A percentile compares a stretch with the other conserved stretches of the same genome.
Conservation (phyloP, 2,797 vertebrate genomes). For the Cyprinodon diabolis region DNA sequence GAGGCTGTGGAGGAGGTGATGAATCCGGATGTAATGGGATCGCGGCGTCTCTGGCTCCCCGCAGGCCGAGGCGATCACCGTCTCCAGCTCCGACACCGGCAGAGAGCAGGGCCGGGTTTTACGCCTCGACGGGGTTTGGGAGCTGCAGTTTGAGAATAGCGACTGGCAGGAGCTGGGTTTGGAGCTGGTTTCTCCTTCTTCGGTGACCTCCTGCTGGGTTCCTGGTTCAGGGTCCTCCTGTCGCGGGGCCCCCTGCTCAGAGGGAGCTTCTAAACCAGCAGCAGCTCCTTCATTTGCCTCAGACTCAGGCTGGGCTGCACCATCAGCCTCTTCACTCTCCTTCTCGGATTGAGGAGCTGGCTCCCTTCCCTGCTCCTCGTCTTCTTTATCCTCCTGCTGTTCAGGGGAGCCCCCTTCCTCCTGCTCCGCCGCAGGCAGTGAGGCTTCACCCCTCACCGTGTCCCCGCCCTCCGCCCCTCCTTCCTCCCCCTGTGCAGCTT, state of each 20-base stretch:
- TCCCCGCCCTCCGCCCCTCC: constrained; percentile 65
- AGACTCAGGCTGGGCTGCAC: constrained; percentile 12
- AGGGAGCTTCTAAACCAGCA: constrained; percentile 15
- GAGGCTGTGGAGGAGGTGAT: constrained; percentile 94
- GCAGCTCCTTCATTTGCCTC: constrained; percentile 4
- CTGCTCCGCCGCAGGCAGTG: constrained; percentile 58
- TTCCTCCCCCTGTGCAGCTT: constrained; percentile 7
- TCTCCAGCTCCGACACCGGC: constrained; percentile 95
- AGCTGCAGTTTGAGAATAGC: constrained; percentile 55
- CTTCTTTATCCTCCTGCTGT: constrained; percentile 60
- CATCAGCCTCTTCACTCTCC: constrained; percentile 22
- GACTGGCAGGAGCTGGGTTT: constrained; percentile 54
- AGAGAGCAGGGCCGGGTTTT: constrained; percentile 91
- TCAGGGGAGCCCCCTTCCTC: constrained; percentile 58
- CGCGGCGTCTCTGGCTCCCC: constrained; percentile 93
- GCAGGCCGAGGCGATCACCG: constrained; percentile 91
- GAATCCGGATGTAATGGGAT: constrained; percentile 95
- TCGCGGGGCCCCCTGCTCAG: constrained; percentile 2
- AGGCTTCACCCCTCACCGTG: constrained; percentile 64
- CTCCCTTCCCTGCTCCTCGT: constrained; percentile 56
- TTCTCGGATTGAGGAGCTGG: constrained; percentile 19
- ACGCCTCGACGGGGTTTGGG: constrained; percentile 73
- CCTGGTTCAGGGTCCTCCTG: constrained; percentile 32
- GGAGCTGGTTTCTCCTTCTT: constrained; percentile 60
- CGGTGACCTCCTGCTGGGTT: constrained; percentile 51